Base-by-base conservation (phyloP, 2,888 invertebrate genomes). In the Plebejus melissa region DNA sequence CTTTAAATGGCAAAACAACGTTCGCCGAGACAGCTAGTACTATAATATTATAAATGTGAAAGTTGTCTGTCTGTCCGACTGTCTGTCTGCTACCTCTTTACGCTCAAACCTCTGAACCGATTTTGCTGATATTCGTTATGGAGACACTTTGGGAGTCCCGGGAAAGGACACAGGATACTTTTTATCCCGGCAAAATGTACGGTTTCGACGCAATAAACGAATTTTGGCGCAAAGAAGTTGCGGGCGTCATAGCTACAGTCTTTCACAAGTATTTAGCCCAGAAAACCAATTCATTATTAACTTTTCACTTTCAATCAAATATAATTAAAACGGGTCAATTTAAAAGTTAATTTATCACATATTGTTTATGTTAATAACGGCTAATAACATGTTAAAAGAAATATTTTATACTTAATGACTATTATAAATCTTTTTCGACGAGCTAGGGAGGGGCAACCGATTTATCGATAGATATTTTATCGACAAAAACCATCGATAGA, bases 381-480 rank as follows among this genome's bases (percentile, higher is more conserved):
- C 91, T 93, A 93, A 93, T 93, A 90, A 93, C 92, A 92, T 87
- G 89, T 87, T 91, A 89, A 91, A 90, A 90, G 90, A 92, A 90
- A 93, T 93, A 93, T 93, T 91, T 93, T 91, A 92, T 91, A 89
- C 88, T 88, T 92, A 93, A 93, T 93, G 93, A 93, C 90, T 87
- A 90, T 91, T 92, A 93, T 93, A 91, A 93, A 93, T 93, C 93
- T 91, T 85, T 84, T 85, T 85, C 84, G 82, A 81, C 78, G 78
- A 70, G 54, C 58, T 89, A 90, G 90, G 79, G 90, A 76, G 84
- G 90, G 80, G 85, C 60, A 76, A 58, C 70, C 13, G 50, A 69
- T 36, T 16, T 16, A 78, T 82, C 81, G 83, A 81, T 82, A 22
- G 22, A 2, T 36, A 76, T 72, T 69, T 74, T 77, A 75, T 75